Conservation (phyloP, 2,888 invertebrate species). For the Baronia brevicornis region DNA sequence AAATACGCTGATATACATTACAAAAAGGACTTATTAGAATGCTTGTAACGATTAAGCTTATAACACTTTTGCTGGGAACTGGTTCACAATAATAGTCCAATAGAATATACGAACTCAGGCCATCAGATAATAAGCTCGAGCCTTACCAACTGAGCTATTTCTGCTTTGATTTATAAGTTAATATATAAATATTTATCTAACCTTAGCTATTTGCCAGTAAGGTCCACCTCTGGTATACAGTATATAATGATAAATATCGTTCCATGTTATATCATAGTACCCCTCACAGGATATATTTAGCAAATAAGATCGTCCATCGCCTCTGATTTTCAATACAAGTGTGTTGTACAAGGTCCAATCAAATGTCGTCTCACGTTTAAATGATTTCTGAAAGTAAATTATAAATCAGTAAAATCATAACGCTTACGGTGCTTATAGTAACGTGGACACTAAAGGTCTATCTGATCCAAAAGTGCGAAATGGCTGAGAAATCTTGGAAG, state of each 20-base stretch:
- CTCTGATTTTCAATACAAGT: slow-evolving; percentile 85
- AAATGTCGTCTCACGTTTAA: slow-evolving; percentile 80
- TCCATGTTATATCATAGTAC: slow-evolving; percentile 90
- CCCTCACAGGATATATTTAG: slow-evolving; percentile 86
- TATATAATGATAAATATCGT: slow-evolving; percentile 89
- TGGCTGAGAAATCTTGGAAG: too few species aligned
- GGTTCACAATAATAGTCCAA: too few species aligned
- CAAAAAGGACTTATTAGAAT: too few species aligned
- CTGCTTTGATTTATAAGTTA: too few species aligned
- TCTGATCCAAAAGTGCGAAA: slow-evolving; percentile 1
- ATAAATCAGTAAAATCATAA: slow-evolving; percentile 4
- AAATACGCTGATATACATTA: too few species aligned
- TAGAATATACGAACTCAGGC: too few species aligned
- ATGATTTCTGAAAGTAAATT: slow-evolving; percentile 89
- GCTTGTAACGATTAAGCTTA: too few species aligned
- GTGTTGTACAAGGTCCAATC: slow-evolving; percentile 88
- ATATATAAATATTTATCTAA: too few species aligned
- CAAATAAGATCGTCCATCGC: slow-evolving; percentile 94
- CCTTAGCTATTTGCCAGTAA: slow-evolving; percentile 96
- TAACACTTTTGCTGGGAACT: too few species aligned
- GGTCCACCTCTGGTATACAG: slow-evolving; percentile 97
- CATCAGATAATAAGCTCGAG: too few species aligned
- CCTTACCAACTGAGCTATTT: too few species aligned
- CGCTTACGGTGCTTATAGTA: not conserved
- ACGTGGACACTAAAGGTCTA: not conserved